Base-by-base conservation (phyloP, 2,888 invertebrate species). In the Andrena trimmerana region DNA sequence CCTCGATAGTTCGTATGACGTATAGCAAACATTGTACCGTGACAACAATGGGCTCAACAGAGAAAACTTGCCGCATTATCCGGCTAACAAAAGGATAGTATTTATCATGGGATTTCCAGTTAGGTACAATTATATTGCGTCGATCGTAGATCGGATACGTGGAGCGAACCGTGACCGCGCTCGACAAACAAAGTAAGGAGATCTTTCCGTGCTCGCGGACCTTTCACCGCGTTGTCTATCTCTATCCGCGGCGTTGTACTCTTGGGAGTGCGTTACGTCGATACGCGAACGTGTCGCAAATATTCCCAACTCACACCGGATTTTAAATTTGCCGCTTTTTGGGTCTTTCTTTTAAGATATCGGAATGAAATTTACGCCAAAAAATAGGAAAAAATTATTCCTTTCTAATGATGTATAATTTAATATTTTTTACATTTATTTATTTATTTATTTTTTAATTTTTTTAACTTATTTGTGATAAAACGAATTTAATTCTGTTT, bases 51-150 rank as follows among this genome's bases (percentile, higher is more conserved):
- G 71, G 29, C 42, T 65, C 13, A 24, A 27, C 82, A 48, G 27
- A 67, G 80, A 72, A 80, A 82, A 76, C 68, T 72, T 33, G 63
- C 62, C 52, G 75, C 59, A 42, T 74, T 71, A 70, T 60, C 42
- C 66, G 59, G 33, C 33, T 33, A 74, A 57, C 75, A 63, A 54
- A 71, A 68, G 66, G 63, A 74, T 67, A 73, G 59, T 68, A 68
- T 85, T 75, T 84, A 66, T 76, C 80, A 71, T 8, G 27, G 33
- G 59, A 77, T 84, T 80, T 76, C 59, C 62, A 73, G 75, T 74
- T 82, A 67, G 81, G 33, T 62, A 67, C 71, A 74, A 84, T 84
- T 74, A 67, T 54, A 65, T 69, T 50, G 24, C 67, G 63, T 71
- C 71, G 54, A 71, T 78, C 74, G 73, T 54, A 59, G 59, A 77